Evolutionary conservation across 2,888 invertebrate genomes (phyloP), one percentile per base, ranked within the genome.

Genomic region (Campopleginae sp.): DNA sequence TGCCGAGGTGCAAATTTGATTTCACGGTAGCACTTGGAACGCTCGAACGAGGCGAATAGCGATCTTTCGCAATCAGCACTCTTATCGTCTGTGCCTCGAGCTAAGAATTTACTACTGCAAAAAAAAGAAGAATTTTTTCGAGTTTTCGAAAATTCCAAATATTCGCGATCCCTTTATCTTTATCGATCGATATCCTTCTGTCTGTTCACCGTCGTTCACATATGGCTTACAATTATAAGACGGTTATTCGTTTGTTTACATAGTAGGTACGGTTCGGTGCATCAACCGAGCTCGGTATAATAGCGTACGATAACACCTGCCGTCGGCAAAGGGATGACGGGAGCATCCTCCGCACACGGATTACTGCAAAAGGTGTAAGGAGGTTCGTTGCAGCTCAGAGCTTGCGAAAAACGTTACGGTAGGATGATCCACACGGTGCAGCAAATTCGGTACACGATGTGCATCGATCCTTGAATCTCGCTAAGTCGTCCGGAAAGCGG

Each of bases 351-450:
- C 58, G 33, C 33, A 23, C 61, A 46, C 54, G 74, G 68, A 79
- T 75, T 75, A 79, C 79, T 84, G n/a, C 70, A 71, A 65, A 80
- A 71, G 8, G 44, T 19, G 19, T 54, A 23, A 23, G 7, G 10
- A 46, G 23, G 23, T 54, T n/a, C 33, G n/a, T 27, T 10, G n/a
- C 23, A 65, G 31, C n/a, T 19, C n/a, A 17, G 8, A 7, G 27
- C 17, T 76, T 66, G 58, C 19, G 44, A n/a, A 12, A 27, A 33
- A 44, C 17, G 68, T 44, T 19, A 31, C 8, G 17, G 42, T 42
- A 27, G 27, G 27, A 19, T 51, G 42, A n/a, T 44, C 44, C 58
- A 68, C 46, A 19, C 58, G 38, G 66, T 10, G 17, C 7, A 8
- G 51, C 12, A 23, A 23, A 44, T 4, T 63, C 38, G 27, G 19